Evolutionary conservation across 2,888 invertebrate genomes (phyloP).

Genomic region (Ophioninae sp.): DNA sequence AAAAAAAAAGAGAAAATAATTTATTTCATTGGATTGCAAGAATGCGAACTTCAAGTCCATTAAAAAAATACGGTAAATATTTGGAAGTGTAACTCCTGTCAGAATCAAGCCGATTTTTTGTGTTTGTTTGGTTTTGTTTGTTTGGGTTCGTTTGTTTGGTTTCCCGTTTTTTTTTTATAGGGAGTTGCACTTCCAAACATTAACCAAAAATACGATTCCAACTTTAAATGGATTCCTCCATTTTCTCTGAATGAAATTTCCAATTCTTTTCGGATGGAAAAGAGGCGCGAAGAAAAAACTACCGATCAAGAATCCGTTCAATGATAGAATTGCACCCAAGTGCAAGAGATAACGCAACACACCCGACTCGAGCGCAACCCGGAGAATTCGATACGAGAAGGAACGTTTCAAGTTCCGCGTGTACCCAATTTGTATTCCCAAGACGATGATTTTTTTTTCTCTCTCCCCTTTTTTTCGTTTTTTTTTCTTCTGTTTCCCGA

Average conservation of each 20-base stretch:
- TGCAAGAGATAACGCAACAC: conserved; percentile 33
- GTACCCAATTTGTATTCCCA: conserved; percentile 65
- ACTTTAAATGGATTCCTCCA: not conserved
- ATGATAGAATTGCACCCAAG: not conserved
- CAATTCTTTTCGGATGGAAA: conserved; percentile 32
- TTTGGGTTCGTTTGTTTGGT: too few relatives aligned
- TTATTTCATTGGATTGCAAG: too few relatives aligned
- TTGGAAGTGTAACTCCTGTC: too few relatives aligned
- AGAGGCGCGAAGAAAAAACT: not conserved
- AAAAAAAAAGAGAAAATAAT: too few relatives aligned
- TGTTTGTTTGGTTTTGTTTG: too few relatives aligned
- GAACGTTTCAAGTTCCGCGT: conserved; percentile 48
- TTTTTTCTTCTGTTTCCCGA: conserved; percentile 42
- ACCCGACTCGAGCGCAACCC: not conserved
- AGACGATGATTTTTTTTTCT: conserved; percentile 36
- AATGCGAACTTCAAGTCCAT: too few relatives aligned
- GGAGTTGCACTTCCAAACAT: too few relatives aligned
- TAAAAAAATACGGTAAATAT: too few relatives aligned
- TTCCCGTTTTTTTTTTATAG: too few relatives aligned
- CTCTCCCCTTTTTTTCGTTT: not conserved
- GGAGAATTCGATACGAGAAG: conserved; percentile 55
- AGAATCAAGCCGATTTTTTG: too few relatives aligned
- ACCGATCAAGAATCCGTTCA: not conserved
- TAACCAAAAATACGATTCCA: too few relatives aligned
- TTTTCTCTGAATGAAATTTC: conserved; percentile 43